Evolutionary conservation across 1,140 invertebrate genomes (phyloP), one percentile per base, ranked within the genome.

Genomic region (Thrips palmi): DNA sequence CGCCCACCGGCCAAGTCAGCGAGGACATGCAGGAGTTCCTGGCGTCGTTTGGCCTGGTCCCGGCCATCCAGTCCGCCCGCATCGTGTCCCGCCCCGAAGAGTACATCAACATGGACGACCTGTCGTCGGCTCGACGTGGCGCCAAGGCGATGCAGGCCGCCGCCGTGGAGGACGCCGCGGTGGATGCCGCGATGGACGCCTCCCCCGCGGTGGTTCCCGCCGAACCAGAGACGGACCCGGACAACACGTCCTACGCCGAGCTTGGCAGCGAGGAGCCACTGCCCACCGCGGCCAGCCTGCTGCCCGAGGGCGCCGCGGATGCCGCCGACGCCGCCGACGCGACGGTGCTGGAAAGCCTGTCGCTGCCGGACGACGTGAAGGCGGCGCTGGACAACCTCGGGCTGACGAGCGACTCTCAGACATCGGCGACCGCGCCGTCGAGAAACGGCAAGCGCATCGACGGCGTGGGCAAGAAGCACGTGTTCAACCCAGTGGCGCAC

Each of bases 11-110:
- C 15, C 36, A 29, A 4, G 45, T 44, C 24, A 45, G 64, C 31
- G 49, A 58, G 22, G 67, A 67, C 23, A 71, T 73, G 67, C 60
- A 58, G 39, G 55, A 62, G 8, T 63, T 72, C 20, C 43, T 73
- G 14, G 58, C 62, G 0, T 57, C 48, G 25, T 73, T 70, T 44
- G 70, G 70, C 3, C 51, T 73, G 2, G 55, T 60, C 1, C 42
- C 49, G 14, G 49, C 37, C 15, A 41, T 42, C 4, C 28, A 46
- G 11, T 8, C 2, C 4, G 10, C n/a, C n/a, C n/a, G n/a, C n/a
- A n/a, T n/a, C n/a, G n/a, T n/a, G n/a, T n/a, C n/a, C n/a, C n/a
- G n/a, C n/a, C n/a, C n/a, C n/a, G n/a, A n/a, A n/a, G n/a, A n/a
- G n/a, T n/a, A n/a, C n/a, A n/a, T n/a, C n/a, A n/a, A n/a, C n/a